Evolutionary conservation across 1,140 invertebrate species (phyloP).

Genomic region (Aphis gossypii): DNA sequence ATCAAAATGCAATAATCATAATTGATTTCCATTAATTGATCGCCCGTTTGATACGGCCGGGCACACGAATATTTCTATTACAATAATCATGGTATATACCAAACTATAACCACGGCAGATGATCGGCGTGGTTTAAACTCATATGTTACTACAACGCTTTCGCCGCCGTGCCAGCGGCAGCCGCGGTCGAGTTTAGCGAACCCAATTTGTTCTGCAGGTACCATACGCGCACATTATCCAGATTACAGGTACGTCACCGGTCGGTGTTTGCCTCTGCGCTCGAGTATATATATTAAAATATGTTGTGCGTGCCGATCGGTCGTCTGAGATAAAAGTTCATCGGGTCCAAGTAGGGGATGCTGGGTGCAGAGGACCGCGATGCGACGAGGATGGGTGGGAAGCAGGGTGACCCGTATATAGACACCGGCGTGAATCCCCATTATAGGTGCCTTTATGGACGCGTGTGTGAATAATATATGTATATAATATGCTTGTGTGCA

Average conservation of each 20-base stretch:
- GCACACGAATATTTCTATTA: too few species aligned
- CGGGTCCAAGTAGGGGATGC: conserved; percentile 3
- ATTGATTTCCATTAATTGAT: too few species aligned
- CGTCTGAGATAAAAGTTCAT: not conserved
- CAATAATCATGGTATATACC: too few species aligned
- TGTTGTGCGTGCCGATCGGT: conserved; percentile 16
- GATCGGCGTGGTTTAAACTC: too few species aligned
- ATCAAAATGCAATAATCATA: too few species aligned
- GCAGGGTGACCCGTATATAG: not conserved
- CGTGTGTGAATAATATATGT: not conserved
- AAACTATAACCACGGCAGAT: not conserved
- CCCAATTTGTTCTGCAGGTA: not conserved
- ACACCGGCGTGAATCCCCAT: conserved; percentile 6
- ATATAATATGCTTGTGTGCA: not conserved
- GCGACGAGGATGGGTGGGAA: not conserved
- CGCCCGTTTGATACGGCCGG: too few species aligned
- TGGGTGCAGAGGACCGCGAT: not conserved
- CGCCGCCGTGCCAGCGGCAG: too few species aligned
- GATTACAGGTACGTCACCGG: not conserved
- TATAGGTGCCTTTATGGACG: not conserved
- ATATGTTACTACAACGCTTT: too few species aligned
- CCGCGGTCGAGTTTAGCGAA: conserved; percentile 9
- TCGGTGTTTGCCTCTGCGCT: not conserved
- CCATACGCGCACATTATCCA: not conserved
- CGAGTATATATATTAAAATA: too few species aligned